Base-by-base conservation (phyloP, 2,113 vertebrate species). In the Etheostoma spectabile region DNA sequence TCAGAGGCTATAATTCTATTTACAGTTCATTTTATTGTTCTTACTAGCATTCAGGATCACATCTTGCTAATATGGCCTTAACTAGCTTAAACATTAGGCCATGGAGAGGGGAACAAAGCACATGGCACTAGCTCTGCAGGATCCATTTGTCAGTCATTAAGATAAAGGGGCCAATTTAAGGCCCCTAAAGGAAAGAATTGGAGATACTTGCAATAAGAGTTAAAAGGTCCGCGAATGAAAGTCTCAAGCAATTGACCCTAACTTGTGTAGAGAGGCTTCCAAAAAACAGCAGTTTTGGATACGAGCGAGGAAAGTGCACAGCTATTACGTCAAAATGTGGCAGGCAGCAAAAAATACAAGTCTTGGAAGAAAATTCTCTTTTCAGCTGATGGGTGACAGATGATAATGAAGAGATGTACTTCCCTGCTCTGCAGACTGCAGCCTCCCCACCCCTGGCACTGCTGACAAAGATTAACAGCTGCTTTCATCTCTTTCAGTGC, bases 391-490 rank as follows among this genome's bases (percentile, higher is more conserved):
- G 83, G 73, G 68, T 90, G 93, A 92, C 89, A 92, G 87, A 85
- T 74, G 79, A 92, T 93, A 92, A 93, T 93, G 86, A 94, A 94
- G 94, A 94, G 71, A 73, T 89, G 80, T 85, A 84, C 83, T 33
- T 71, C 57, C 64, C 70, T 57, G 55, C 86, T 87, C 84, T 72
- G 68, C 85, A 88, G 79, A 64, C 85, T 84, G 80, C 83, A 60
- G 79, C 69, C 78, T 86, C 77, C 74, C 67, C 85, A 82, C 81
- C 89, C 60, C 85, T 78, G 89, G 79, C 84, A 78, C 77, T 83
- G 88, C 93, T 94, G 93, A 94, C 93, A 89, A 79, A 94, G 95
- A 96, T 94, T 91, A 95, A 93, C 90, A 87, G 90, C 86, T 83
- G 78, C 94, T 95, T 95, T 94, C 93, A 95, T 94, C 93, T 93